Evolutionary conservation across 2,113 vertebrate genomes (phyloP).

Genomic region (Redunca redunca): DNA sequence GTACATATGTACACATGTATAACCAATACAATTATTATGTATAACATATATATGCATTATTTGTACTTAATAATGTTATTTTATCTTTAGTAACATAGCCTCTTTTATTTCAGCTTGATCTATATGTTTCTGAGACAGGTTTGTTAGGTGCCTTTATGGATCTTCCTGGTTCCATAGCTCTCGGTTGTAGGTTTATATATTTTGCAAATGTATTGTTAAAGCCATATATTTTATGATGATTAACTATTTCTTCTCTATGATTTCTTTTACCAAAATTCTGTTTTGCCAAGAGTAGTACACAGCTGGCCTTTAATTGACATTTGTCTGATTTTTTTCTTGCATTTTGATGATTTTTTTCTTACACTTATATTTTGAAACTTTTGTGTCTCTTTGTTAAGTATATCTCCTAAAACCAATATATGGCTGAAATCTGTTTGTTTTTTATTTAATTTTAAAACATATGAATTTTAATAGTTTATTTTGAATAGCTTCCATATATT

Average conservation of each 20-base stretch:
- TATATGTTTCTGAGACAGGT: background rate
- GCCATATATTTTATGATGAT: background rate
- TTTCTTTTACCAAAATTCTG: background rate
- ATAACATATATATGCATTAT: background rate
- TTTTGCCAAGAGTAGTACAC: background rate
- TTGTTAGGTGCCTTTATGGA: background rate
- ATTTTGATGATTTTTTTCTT: background rate
- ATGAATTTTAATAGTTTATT: background rate
- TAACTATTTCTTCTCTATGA: background rate
- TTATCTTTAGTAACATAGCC: background rate
- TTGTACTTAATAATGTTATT: background rate
- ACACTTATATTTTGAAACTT: background rate
- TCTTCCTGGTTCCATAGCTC: background rate
- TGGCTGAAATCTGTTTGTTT: background rate
- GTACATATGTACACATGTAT: background rate
- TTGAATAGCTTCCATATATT: background rate
- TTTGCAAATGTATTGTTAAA: background rate
- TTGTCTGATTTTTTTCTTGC: background rate
- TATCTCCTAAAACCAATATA: background rate
- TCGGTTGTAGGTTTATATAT: background rate
- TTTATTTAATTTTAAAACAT: background rate
- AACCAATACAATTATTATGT: background rate
- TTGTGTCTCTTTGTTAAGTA: background rate
- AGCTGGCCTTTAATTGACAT: background rate
- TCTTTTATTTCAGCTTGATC: background rate